These are phyloP conservation scores for Squalus acanthias DNA, from an alignment of 2,797 vertebrate genomes.

Conservation along the genomic window DNA sequence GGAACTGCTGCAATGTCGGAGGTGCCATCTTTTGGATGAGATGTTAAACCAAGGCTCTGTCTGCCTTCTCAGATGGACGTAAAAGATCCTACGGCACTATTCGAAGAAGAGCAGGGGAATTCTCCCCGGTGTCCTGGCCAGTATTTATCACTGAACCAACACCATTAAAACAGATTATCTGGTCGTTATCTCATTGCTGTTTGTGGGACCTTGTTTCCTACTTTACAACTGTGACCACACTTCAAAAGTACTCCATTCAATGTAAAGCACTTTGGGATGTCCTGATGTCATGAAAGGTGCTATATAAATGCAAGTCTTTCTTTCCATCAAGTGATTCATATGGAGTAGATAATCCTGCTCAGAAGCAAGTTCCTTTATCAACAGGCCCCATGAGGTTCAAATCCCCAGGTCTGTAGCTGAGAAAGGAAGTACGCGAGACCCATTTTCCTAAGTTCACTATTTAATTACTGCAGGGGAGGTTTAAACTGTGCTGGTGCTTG, in stretches of 20 bases:
- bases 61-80: too few relatives aligned
- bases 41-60: too few relatives aligned
- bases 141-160: neutral
- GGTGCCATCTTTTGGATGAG: too few relatives aligned
- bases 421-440: neutral
- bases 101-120: too few relatives aligned
- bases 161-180: neutral
- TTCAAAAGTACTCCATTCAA: neutral
- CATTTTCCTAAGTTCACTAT: neutral
- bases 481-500: neutral
- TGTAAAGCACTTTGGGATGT: neutral
- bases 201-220: neutral
- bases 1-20: neutral
- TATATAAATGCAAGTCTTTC: too few relatives aligned
- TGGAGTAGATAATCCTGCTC: neutral
- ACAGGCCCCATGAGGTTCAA: neutral
- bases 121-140: too few relatives aligned
- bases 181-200: neutral
- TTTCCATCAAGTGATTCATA: too few relatives aligned
- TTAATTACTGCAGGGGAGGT: neutral
- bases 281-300: too few relatives aligned
- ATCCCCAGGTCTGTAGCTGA: neutral
- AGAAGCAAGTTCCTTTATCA: neutral
- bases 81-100: too few relatives aligned
- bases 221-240: neutral